Percentiles rank a stretch among this genome's conserved stretches.
These are phyloP conservation scores for Mamestra configurata DNA, from an alignment of 1,140 invertebrate genomes.

Conservation along the genomic window DNA sequence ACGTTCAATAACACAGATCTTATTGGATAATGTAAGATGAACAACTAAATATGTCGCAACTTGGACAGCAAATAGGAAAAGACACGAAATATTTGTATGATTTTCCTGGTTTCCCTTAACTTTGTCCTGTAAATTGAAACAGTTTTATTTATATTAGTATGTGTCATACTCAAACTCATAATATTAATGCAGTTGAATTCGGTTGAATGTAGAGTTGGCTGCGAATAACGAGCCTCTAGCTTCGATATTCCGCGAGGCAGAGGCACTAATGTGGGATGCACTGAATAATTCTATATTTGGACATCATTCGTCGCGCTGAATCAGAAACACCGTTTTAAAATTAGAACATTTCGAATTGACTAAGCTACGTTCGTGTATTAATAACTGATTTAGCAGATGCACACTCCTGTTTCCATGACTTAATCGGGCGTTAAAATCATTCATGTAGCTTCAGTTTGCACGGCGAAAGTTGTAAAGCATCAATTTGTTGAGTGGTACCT, in stretches of 20 bases:
- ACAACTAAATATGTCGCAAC: neutral
- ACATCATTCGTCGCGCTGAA: conserved; percentile 58
- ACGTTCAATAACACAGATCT: neutral
- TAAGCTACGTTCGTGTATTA: conserved; percentile 15
- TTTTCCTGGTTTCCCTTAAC: neutral
- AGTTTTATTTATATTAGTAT: neutral
- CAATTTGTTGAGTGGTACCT: neutral
- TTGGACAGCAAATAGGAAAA: neutral
- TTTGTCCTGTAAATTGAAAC: neutral
- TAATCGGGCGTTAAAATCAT: conserved; percentile 11
- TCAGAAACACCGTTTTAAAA: conserved; percentile 55
- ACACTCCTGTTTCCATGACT: neutral
- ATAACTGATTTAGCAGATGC: neutral
- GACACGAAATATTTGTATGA: neutral
- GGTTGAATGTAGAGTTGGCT: conserved; percentile 10
- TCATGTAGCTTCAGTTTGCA: neutral
- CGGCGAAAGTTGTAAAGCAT: neutral
- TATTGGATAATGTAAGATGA: neutral
- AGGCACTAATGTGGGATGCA: conserved; percentile 50
- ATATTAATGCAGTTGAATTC: neutral
- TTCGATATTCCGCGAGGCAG: conserved; percentile 24
- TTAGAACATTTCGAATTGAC: conserved; percentile 35
- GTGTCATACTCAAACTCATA: no score
- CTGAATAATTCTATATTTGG: conserved; percentile 63
- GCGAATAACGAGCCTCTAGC: conserved; percentile 29